Evolutionary conservation across 2,888 invertebrate genomes (phyloP).

Genomic region (Dicranocentrus wangi): DNA sequence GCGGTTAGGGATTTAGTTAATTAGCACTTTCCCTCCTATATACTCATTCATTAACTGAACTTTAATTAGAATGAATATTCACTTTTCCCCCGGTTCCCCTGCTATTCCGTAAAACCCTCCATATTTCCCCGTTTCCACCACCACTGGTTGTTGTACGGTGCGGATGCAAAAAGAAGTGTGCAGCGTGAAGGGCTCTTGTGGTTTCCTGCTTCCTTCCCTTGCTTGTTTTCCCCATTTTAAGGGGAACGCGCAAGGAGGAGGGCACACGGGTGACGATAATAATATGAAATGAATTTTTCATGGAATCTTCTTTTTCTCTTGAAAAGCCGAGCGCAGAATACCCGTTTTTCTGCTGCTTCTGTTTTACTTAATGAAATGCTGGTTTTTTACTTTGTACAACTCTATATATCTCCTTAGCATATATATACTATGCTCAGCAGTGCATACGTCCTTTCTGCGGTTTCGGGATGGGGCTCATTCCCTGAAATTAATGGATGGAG

Average conservation of each 20-base stretch:
- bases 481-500: slow-evolving; percentile 31
- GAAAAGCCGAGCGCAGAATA: neutral
- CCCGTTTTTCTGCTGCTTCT: slow-evolving; percentile 12
- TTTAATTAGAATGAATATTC: slow-evolving; percentile 61
- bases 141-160: slow-evolving; percentile 4
- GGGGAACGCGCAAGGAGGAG: neutral
- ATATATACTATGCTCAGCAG: neutral
- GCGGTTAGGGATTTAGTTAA: slow-evolving; percentile 49
- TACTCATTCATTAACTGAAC: slow-evolving; percentile 51
- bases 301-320: slow-evolving; percentile 18
- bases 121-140: neutral
- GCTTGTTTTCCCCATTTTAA: neutral
- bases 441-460: slow-evolving; percentile 13
- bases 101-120: neutral
- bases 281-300: slow-evolving; percentile 42
- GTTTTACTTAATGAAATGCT: neutral
- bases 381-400: neutral
- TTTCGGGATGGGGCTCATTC: slow-evolving; percentile 18
- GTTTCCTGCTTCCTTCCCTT: slow-evolving; percentile 27
- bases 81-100: slow-evolving; percentile 35
- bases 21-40: slow-evolving; percentile 40
- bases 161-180: neutral
- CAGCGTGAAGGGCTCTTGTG: slow-evolving; percentile 17
- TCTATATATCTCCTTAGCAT: neutral
- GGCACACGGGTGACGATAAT: neutral